A percentile compares a stretch with the other conserved stretches of the same genome.
Evolutionary conservation across 2,113 vertebrate genomes (phyloP).

Genomic region (Thymallus thymallus): DNA sequence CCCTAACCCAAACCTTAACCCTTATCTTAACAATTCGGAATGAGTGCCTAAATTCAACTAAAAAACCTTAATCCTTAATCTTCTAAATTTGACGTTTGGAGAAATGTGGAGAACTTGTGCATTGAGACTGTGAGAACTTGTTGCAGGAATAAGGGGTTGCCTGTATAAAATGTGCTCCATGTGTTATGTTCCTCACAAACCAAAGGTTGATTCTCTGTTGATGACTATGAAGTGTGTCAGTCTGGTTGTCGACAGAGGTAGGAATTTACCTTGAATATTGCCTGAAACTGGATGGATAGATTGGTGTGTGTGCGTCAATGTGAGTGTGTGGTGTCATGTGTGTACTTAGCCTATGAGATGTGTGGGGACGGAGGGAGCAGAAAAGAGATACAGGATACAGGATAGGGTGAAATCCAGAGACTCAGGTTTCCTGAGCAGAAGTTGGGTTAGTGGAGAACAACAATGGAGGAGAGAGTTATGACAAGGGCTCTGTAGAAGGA

Average conservation of each 20-base stretch:
- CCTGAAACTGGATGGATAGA: background rate
- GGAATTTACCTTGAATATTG: conserved; percentile 20
- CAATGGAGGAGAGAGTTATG: conserved; percentile 15
- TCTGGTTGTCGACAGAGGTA: conserved; percentile 31
- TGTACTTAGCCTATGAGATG: background rate
- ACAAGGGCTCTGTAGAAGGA: conserved; percentile 12
- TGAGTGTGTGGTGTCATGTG: background rate
- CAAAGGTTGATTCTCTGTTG: conserved; percentile 20
- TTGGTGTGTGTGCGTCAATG: conserved; percentile 5
- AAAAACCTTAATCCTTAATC: no score
- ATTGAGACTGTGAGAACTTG: no score
- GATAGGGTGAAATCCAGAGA: background rate
- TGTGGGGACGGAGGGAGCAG: background rate
- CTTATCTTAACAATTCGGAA: no score
- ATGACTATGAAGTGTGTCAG: background rate
- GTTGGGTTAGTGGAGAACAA: conserved; percentile 14
- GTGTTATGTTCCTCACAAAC: conserved; percentile 22
- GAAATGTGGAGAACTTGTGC: no score
- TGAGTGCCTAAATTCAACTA: no score
- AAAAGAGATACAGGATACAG: background rate
- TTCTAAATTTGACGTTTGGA: no score
- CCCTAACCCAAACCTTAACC: no score
- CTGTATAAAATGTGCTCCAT: conserved; percentile 36
- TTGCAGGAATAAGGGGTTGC: conserved; percentile 17
- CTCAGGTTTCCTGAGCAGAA: background rate